Evolutionary conservation across 2,797 vertebrate species (phyloP).

Genomic region (Aldrovandia affinis): DNA sequence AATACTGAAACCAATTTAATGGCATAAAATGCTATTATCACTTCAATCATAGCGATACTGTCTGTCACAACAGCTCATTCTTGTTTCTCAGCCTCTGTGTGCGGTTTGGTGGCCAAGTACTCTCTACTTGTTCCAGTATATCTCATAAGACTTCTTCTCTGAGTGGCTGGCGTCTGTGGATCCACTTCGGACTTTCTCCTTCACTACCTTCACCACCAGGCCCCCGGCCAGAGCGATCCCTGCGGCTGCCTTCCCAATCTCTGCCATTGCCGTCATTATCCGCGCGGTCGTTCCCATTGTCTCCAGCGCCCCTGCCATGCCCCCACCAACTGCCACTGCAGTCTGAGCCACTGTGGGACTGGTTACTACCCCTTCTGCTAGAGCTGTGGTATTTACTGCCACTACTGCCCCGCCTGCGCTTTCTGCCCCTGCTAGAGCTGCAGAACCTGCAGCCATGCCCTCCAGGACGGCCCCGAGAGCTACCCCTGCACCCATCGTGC

Average conservation of each 20-base stretch:
- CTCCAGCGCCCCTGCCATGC: slow-evolving; percentile 38
- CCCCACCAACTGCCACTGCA: slow-evolving; percentile 25
- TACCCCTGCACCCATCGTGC: slow-evolving; percentile 61
- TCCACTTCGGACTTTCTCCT: slow-evolving; percentile 62
- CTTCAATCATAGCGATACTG: background rate
- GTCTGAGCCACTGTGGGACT: slow-evolving; percentile 28
- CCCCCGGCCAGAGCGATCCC: slow-evolving; percentile 63
- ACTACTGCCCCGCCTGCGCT: slow-evolving; percentile 42
- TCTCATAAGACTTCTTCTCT: slow-evolving; percentile 69
- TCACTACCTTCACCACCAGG: slow-evolving; percentile 72
- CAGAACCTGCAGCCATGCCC: slow-evolving; percentile 49
- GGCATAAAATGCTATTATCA: background rate
- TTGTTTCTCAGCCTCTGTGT: background rate
- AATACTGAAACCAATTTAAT: background rate
- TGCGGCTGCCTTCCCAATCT: slow-evolving; percentile 66
- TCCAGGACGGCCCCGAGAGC: slow-evolving; percentile 60
- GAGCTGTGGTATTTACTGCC: slow-evolving; percentile 32
- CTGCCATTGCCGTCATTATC: slow-evolving; percentile 61
- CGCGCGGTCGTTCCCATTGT: slow-evolving; percentile 32
- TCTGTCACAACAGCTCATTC: background rate
- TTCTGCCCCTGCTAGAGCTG: slow-evolving; percentile 54
- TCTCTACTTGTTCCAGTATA: slow-evolving; percentile 72
- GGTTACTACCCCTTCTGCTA: slow-evolving; percentile 32
- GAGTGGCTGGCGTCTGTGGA: slow-evolving; percentile 50
- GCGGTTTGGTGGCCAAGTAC: background rate